phyloP scores from a whole-genome alignment of 2,113 vertebrate species.

The Sorex araneus region DNA sequence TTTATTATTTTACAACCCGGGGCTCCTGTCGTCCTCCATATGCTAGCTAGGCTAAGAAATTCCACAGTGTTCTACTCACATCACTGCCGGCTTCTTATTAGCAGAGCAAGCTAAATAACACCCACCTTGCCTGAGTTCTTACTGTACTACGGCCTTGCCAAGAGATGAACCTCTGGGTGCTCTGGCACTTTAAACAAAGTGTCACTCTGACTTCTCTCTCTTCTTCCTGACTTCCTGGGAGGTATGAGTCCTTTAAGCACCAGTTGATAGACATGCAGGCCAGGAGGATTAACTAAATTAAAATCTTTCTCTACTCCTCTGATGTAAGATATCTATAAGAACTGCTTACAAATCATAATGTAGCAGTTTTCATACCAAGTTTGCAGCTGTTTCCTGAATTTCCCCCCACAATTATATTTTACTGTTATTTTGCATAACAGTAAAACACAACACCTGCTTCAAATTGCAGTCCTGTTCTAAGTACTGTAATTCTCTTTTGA shows the following conservation, averaged over 20 bases:
- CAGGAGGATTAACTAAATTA: slow-evolving; percentile 77
- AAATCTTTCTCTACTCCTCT: slow-evolving; percentile 63
- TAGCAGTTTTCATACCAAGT: slow-evolving; percentile 83
- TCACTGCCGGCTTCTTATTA: slow-evolving; percentile 74
- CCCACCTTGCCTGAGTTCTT: slow-evolving; percentile 56
- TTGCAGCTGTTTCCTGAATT: slow-evolving; percentile 92
- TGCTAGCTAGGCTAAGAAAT: slow-evolving; percentile 86
- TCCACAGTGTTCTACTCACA: slow-evolving; percentile 78
- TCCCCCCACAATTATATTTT: slow-evolving; percentile 90
- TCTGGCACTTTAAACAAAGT: neutral
- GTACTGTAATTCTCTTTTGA: slow-evolving; percentile 89
- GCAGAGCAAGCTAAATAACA: neutral
- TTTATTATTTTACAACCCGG: slow-evolving; percentile 91
- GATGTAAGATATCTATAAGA: slow-evolving; percentile 77
- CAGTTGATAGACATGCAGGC: slow-evolving; percentile 51
- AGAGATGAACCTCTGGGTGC: slow-evolving; percentile 43
- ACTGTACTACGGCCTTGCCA: neutral
- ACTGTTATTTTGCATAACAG: slow-evolving; percentile 91
- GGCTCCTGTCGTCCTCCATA: slow-evolving; percentile 87
- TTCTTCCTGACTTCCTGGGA: slow-evolving; percentile 14
- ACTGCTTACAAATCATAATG: slow-evolving; percentile 83
- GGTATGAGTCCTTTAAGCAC: slow-evolving; percentile 59
- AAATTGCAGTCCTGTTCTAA: slow-evolving; percentile 88
- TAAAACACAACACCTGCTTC: slow-evolving; percentile 92
- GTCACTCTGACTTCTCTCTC: slow-evolving; percentile 50